Percentiles rank a stretch among this genome's conserved stretches.
phyloP scores from a whole-genome alignment of 2,888 invertebrate genomes.

The Cosmorhoe ocellata region DNA sequence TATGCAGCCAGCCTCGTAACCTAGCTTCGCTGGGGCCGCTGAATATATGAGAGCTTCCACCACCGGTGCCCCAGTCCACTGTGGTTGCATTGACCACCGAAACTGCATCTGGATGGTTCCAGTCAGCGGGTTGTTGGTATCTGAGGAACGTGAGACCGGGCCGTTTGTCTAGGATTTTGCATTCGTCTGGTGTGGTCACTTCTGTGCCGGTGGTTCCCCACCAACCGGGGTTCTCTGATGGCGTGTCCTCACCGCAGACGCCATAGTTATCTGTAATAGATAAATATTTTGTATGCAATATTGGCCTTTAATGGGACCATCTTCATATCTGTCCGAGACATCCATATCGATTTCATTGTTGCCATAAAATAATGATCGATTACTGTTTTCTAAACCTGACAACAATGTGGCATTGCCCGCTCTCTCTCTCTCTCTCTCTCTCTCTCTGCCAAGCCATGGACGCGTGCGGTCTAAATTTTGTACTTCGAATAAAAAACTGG shows the following conservation, averaged over 20 bases:
- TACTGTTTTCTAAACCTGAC: too few species aligned
- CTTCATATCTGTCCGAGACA: too few species aligned
- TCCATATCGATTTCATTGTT: too few species aligned
- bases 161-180: conserved; percentile 89
- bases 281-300: neutral
- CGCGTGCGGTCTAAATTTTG: too few species aligned
- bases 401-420: too few species aligned
- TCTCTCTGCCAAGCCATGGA: too few species aligned
- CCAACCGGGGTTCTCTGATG: conserved; percentile 92
- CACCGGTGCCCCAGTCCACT: conserved; percentile 89
- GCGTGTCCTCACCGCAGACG: conserved; percentile 92
- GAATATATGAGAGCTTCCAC: conserved; percentile 86
- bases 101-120: conserved; percentile 94
- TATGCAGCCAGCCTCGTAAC: conserved; percentile 91
- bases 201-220: conserved; percentile 93
- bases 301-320: too few species aligned
- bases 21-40: conserved; percentile 88
- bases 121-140: conserved; percentile 93
- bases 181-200: conserved; percentile 88
- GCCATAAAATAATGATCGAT: too few species aligned
- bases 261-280: conserved; percentile 88
- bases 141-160: conserved; percentile 95
- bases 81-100: conserved; percentile 93
- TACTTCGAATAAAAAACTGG: too few species aligned
- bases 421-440: too few species aligned